Evolutionary conservation across 1,140 invertebrate species (phyloP).

Genomic region (Lordiphosa clarofinis): DNA sequence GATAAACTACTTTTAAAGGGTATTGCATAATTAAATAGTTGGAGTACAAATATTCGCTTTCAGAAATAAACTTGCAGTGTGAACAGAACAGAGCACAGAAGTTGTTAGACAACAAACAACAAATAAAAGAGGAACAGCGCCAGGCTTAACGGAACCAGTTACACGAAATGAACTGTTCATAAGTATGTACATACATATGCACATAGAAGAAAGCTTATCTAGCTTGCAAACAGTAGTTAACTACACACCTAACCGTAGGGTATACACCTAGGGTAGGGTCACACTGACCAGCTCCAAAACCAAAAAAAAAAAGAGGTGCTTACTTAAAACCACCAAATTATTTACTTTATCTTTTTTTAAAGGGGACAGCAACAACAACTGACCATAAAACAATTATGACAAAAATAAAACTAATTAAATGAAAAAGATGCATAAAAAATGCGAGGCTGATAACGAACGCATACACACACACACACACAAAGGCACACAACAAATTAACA

Average conservation of each 20-base stretch:
- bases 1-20: too few species aligned
- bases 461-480: constrained; percentile 1
- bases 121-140: not conserved
- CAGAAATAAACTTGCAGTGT: too few species aligned
- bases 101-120: not conserved
- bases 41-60: too few species aligned
- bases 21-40: too few species aligned
- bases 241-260: too few species aligned
- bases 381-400: constrained; percentile 3
- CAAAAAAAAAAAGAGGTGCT: too few species aligned
- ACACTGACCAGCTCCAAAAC: not conserved
- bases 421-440: constrained; percentile 24
- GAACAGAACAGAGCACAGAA: too few species aligned
- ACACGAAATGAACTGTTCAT: not conserved
- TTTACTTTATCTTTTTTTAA: too few species aligned
- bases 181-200: not conserved
- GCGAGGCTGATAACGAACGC: constrained; percentile 38
- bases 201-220: constrained; percentile 8
- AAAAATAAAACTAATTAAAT: constrained; percentile 27
- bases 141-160: not conserved
- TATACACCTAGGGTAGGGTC: too few species aligned
- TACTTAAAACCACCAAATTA: too few species aligned
- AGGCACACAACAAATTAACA: constrained; percentile 27
- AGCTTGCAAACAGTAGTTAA: not conserved
- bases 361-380: not conserved